phyloP scores from a whole-genome alignment of 2,888 invertebrate genomes.

The Acronicta psi region DNA sequence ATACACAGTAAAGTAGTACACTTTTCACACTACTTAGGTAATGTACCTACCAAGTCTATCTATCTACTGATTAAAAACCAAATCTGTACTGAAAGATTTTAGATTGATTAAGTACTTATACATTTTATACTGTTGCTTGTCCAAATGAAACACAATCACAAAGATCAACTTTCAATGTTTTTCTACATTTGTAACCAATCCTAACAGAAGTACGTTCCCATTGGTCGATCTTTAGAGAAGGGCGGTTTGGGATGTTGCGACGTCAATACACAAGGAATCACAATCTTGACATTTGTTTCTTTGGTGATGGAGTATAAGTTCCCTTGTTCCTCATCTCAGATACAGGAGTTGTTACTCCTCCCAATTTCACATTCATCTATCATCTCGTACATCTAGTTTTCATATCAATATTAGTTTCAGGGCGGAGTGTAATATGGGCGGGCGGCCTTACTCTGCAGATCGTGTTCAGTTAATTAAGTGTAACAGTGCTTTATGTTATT shows the following conservation, averaged over 20 bases:
- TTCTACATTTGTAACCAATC: conserved; percentile 82
- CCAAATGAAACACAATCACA: conserved; percentile 76
- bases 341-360: conserved; percentile 78
- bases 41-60: too few relatives aligned
- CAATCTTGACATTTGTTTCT: conserved; percentile 70
- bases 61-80: conserved; percentile 24
- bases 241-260: conserved; percentile 78
- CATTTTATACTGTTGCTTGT: conserved; percentile 60
- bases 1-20: too few relatives aligned
- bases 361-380: conserved; percentile 67
- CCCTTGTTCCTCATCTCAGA: conserved; percentile 57
- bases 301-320: conserved; percentile 70
- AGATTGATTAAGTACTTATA: too few relatives aligned
- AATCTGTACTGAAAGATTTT: conserved; percentile 19
- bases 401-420: conserved; percentile 77
- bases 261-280: conserved; percentile 53
- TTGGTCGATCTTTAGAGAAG: conserved; percentile 71
- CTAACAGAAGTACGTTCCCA: conserved; percentile 61
- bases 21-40: too few relatives aligned
- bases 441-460: conserved; percentile 57
- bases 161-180: conserved; percentile 77
- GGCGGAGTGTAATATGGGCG: conserved; percentile 76
- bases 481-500: conserved; percentile 48
- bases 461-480: conserved; percentile 56
- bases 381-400: conserved; percentile 68